Conservation (phyloP, 2,797 vertebrate species). For the Eulemur coronatus region DNA sequence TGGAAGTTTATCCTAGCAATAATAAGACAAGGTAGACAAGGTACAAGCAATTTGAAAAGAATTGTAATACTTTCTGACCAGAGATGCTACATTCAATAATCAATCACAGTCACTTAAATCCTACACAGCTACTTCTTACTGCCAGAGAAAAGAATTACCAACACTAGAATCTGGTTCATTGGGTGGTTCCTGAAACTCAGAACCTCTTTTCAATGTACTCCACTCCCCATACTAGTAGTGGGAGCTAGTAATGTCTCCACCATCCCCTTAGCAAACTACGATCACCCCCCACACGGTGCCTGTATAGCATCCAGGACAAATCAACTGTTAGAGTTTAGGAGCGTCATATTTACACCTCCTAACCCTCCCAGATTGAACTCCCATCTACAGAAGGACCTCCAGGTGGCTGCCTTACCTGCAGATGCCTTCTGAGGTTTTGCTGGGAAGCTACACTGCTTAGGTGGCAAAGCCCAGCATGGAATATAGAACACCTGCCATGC, state of each 20-base stretch:
- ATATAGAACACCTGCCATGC: too few relatives aligned
- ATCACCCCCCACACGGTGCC: too few relatives aligned
- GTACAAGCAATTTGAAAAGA: neutral
- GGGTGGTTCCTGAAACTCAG: neutral
- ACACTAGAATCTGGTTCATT: neutral
- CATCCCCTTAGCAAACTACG: neutral
- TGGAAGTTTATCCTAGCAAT: slow-evolving; percentile 76
- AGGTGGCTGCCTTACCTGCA: neutral
- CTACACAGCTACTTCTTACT: neutral
- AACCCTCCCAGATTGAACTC: neutral
- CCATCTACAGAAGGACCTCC: neutral
- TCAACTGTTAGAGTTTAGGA: fast-evolving
- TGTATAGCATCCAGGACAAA: neutral
- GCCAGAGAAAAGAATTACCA: neutral
- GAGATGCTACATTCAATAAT: neutral
- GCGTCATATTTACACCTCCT: neutral
- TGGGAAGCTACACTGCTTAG: neutral
- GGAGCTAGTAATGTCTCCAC: neutral
- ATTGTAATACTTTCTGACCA: neutral
- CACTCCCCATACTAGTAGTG: neutral
- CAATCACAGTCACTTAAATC: neutral
- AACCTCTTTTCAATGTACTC: neutral
- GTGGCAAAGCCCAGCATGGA: neutral
- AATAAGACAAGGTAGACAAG: neutral
- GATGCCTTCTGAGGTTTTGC: neutral